phyloP scores from a whole-genome alignment of 2,113 vertebrate species.

The chimpanzee (Pan troglodytes) region NHGRI_mPanTro3-v2.1_pri NC_072410.2:109021001-109021500 shows the following conservation, averaged over 20 bases:
- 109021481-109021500: not conserved
- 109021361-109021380: not conserved
- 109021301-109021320: not conserved
- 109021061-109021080: not conserved
- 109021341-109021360: not conserved
- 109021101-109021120: fast-evolving
- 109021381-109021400: not conserved
- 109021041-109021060: not conserved
- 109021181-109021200: not conserved
- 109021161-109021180: not conserved
- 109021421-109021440: not conserved
- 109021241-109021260: not conserved
- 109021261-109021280: not conserved
- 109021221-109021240: not conserved
- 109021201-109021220: not conserved
- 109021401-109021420: not conserved
- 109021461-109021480: not conserved
- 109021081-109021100: not conserved
- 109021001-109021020: not conserved
- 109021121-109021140: not conserved
- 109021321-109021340: not conserved
- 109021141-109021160: no score
- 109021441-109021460: not conserved
- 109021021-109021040: not conserved
- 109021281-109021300: not conserved